Base-by-base conservation (phyloP, 2,113 vertebrate species). In the Penelope pileata region DNA sequence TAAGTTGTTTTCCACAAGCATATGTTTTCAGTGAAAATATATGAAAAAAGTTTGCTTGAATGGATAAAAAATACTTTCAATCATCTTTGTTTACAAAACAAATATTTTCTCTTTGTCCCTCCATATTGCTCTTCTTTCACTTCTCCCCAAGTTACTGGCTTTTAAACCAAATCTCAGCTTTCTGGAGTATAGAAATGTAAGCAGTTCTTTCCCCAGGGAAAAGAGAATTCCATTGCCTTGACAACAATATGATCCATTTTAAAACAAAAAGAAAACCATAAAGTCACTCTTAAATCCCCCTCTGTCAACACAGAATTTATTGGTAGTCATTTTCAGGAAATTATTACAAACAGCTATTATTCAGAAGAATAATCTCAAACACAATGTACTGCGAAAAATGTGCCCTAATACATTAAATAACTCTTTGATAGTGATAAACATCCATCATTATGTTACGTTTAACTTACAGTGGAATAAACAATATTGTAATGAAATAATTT, bases 251-350 rank as follows among this genome's bases (percentile, higher is more conserved):
- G 10, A 79, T 88, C 69, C 81, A 36, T 36, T 96, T 93, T 78
- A 83, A 93, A 93, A 68, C 16, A 88, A 43, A 43, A 88, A 84
- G 83, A 93, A 90, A 88, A 81, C 62, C 17, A 68, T 47, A 64
- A 45, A 94, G 69, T 22, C 72, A 94, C 42, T 94, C 85, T 88
- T 80, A 78, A 67, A 91, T 66, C 16, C 76, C 83, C 51, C 69
- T 91, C 91, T 92, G 77, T 82, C 86, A 89, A 78, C 34, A 43
- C 0, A 2, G 50, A 92, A 93, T 88, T 94, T 93, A 96, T 88
- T 94, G 63, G 40, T 62, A 90, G 26, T 60, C 27, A 81, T 68
- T 91, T 96, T 77, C 81, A 80, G 26, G 81, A 50, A 93, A 53
- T 16, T 54, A 50, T 90, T 86, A 68, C 64, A 91, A 96, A 67